Conservation (phyloP, 2,888 invertebrate species). For the Clistopyga incitator region DNA sequence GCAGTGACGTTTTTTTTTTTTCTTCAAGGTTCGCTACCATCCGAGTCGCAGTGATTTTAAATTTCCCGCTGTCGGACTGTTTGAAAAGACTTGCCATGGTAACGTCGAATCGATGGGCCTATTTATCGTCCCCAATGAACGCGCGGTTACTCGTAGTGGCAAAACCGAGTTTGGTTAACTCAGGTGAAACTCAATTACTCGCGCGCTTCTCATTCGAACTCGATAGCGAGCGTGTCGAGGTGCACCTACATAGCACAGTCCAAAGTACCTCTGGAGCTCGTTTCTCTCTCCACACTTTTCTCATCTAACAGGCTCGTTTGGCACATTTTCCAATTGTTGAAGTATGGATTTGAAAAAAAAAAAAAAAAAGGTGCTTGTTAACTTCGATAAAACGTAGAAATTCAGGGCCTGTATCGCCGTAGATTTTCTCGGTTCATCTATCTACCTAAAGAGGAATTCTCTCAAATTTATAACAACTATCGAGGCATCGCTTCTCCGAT, state of each 20-base stretch:
- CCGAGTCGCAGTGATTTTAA: slow-evolving; percentile 3
- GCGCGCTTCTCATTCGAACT: slow-evolving; percentile 48
- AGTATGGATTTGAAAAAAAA: not conserved
- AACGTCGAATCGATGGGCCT: slow-evolving; percentile 47
- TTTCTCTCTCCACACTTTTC: slow-evolving; percentile 4
- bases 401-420: not conserved
- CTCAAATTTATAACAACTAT: slow-evolving; percentile 71
- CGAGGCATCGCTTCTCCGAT: not conserved
- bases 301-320: slow-evolving; percentile 22
- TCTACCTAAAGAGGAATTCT: not conserved
- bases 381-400: slow-evolving; percentile 9
- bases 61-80: slow-evolving; percentile 1
- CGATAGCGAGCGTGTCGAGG: slow-evolving; percentile 49
- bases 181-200: slow-evolving; percentile 56
- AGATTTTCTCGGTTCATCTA: slow-evolving; percentile 10
- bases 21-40: not conserved
- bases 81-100: not conserved
- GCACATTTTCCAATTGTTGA: slow-evolving; percentile 29
- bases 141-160: slow-evolving; percentile 17
- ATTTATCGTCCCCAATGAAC: slow-evolving; percentile 53
- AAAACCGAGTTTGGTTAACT: slow-evolving; percentile 62
- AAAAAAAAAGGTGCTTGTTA: slow-evolving; percentile 11
- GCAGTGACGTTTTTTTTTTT: not conserved
- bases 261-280: slow-evolving; percentile 10
- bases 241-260: not conserved